These are phyloP conservation scores for Plecturocebus donacophilus DNA, from an alignment of 2,113 vertebrate genomes.

Conservation along the genomic window DNA sequence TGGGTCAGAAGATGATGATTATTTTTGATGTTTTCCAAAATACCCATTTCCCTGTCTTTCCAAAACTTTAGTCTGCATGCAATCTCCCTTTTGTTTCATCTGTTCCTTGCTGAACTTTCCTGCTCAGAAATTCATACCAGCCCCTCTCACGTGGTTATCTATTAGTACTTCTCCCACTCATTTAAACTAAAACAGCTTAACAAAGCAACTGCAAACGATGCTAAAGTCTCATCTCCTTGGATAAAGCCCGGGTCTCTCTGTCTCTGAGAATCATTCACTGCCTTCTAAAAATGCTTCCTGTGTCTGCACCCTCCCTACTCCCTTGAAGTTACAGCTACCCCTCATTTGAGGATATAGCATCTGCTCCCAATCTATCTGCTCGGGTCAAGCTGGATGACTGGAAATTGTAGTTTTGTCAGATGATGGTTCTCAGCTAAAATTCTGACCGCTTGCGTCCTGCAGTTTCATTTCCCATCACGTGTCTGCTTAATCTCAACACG, in stretches of 20 bases:
- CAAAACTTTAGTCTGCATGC: neutral
- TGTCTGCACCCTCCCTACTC: neutral
- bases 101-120: neutral
- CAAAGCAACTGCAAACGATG: neutral
- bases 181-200: neutral
- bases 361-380: neutral
- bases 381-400: neutral
- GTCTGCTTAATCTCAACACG: neutral
- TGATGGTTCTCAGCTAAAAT: neutral
- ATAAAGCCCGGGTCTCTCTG: neutral
- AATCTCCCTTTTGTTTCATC: neutral
- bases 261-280: neutral
- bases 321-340: neutral
- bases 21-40: neutral
- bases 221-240: neutral
- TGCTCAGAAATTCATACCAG: neutral
- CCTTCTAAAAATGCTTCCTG: neutral
- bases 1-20: neutral
- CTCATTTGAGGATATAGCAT: neutral
- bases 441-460: neutral
- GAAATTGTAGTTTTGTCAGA: neutral
- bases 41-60: neutral
- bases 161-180: neutral
- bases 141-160: neutral
- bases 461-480: neutral